phyloP scores from a whole-genome alignment of 1,140 invertebrate species.

The Drosophila repletoides region DNA sequence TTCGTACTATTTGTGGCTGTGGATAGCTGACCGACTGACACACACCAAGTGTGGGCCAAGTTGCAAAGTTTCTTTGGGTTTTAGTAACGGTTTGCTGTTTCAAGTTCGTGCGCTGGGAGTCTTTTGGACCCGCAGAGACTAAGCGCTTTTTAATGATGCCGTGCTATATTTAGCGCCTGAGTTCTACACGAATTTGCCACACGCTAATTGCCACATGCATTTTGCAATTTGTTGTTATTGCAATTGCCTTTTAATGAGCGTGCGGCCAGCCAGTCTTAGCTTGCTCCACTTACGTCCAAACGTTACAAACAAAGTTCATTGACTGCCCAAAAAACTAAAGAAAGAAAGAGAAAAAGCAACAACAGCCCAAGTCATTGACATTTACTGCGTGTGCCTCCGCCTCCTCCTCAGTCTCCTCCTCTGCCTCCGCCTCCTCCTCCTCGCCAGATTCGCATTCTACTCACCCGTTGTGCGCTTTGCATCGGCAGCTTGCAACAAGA shows the following conservation, averaged over 20 bases:
- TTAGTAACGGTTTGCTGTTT: slow-evolving; percentile 60
- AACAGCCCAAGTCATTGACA: slow-evolving; percentile 8
- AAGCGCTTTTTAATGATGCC: slow-evolving; percentile 76
- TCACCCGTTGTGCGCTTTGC: slow-evolving; percentile 65
- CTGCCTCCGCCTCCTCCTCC: not conserved
- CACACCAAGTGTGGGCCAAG: slow-evolving; percentile 47
- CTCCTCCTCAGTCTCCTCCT: not conserved
- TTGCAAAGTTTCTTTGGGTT: slow-evolving; percentile 28
- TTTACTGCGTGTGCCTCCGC: not conserved
- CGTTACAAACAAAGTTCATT: slow-evolving; percentile 46
- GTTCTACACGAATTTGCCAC: slow-evolving; percentile 62
- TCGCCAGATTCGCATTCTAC: slow-evolving; percentile 30
- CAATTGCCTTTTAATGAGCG: slow-evolving; percentile 54
- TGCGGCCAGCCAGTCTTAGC: slow-evolving; percentile 3
- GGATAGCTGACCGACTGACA: slow-evolving; percentile 66
- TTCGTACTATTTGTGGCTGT: slow-evolving; percentile 8
- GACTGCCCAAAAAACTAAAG: slow-evolving; percentile 44
- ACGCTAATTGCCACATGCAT: slow-evolving; percentile 55
- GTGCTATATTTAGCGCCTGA: slow-evolving; percentile 70
- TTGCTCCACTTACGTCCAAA: slow-evolving; percentile 54
- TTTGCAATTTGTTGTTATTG: slow-evolving; percentile 69
- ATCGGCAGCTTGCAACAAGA: slow-evolving; percentile 30
- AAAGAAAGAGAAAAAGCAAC: not conserved
- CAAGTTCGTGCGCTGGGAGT: slow-evolving; percentile 49
- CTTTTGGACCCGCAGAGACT: slow-evolving; percentile 22